phyloP scores from a whole-genome alignment of 1,140 invertebrate genomes.

The Oreohelix idahoensis region DNA sequence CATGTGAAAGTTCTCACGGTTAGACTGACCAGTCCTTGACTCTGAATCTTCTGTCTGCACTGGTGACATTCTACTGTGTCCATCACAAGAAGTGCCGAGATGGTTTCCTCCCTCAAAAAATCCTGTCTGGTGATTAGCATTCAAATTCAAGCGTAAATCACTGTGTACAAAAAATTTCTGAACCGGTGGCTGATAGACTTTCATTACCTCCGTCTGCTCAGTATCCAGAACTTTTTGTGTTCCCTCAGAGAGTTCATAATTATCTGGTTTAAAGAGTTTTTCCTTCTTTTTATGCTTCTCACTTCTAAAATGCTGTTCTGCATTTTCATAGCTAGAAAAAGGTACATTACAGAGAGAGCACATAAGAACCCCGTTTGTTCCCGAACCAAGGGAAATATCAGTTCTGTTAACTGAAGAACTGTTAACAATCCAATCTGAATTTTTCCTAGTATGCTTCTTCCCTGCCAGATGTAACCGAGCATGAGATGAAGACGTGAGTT shows the following conservation, averaged over 20 bases:
- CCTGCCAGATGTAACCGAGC: conserved; percentile 52
- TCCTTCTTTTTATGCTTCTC: conserved; percentile 15
- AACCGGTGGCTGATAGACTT: conserved; percentile 16
- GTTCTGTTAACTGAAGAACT: background rate
- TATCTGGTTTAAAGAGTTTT: conserved; percentile 1
- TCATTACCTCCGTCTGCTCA: conserved; percentile 41
- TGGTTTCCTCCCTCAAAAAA: background rate
- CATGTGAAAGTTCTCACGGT: background rate
- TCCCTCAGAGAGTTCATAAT: conserved; percentile 17
- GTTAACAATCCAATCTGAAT: background rate
- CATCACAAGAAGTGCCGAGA: background rate
- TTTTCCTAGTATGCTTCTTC: conserved; percentile 46
- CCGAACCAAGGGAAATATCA: background rate
- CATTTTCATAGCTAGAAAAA: conserved; percentile 52
- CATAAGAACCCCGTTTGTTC: conserved; percentile 30
- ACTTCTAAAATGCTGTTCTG: conserved; percentile 47
- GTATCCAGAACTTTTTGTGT: conserved; percentile 33
- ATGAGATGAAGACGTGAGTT: conserved; percentile 50
- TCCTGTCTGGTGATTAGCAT: background rate
- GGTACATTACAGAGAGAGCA: conserved; percentile 57
- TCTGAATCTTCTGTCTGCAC: background rate
- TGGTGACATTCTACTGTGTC: background rate
- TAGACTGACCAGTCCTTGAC: background rate
- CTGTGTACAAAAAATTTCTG: background rate
- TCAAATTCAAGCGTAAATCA: background rate